These are phyloP conservation scores for Laupala kohalensis DNA, from an alignment of 1,140 invertebrate species.

Conservation along the genomic window DNA sequence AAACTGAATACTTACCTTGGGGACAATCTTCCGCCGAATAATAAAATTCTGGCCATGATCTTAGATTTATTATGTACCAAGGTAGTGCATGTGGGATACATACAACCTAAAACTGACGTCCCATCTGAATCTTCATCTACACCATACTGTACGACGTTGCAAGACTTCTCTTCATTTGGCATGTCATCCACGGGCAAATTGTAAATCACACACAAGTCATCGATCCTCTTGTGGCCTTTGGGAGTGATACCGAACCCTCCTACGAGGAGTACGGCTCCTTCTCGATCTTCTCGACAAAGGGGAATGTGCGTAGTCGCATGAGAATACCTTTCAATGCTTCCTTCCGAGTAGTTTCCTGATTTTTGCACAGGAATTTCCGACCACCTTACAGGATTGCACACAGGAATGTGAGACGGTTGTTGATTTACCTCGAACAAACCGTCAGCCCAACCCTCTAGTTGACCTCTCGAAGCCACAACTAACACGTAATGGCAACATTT, in stretches of 20 bases:
- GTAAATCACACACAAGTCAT: not conserved
- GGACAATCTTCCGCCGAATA: not conserved
- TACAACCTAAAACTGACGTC: not conserved
- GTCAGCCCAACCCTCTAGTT: not conserved
- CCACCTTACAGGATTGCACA: not conserved
- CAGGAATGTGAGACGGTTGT: not conserved
- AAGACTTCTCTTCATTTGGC: not conserved
- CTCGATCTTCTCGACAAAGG: not conserved
- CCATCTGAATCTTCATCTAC: not conserved
- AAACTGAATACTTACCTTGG: not conserved
- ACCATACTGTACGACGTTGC: not conserved
- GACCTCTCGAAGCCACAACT: constrained; percentile 23
- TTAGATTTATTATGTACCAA: not conserved
- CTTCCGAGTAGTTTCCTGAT: not conserved
- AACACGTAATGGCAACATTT: constrained; percentile 40
- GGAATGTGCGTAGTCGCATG: not conserved
- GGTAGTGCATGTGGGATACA: not conserved
- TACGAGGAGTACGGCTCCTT: not conserved
- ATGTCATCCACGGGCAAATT: not conserved
- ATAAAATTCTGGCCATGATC: not conserved
- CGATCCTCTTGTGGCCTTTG: not conserved
- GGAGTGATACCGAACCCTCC: not conserved
- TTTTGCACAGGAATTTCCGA: not conserved
- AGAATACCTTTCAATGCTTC: not conserved
- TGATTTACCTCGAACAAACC: not conserved